Evolutionary conservation across 2,113 vertebrate species (phyloP), one percentile per base, ranked within the genome.

Genomic region (Uropsilus gracilis): DNA sequence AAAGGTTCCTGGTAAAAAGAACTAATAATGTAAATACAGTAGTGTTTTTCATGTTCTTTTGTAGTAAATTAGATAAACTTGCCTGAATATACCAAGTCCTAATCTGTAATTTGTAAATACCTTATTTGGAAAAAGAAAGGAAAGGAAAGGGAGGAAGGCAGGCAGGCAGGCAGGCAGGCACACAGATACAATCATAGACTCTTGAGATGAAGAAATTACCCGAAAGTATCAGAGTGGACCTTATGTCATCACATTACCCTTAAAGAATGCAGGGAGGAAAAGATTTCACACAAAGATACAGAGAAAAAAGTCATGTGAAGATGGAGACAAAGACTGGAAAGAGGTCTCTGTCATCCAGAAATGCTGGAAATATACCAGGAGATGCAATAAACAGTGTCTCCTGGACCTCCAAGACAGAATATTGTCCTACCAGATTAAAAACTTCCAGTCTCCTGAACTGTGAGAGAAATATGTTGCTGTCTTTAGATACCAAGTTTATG

Each of bases 331-430:
- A 44, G 17, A n/a, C n/a, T 18, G 14, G 24, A 37, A 3, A 13
- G 20, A 22, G 12, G 3, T 30, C 37, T 0, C 9, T 24, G 14
- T 2, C 42, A 37, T 8, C 18, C 10, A n/a, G 18, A 69, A 53
- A 77, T 5, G 1, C n/a, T 50, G 11, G 3, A 44, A 24, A 2
- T 2, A 30, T 61, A 46, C 1, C 32, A 32, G 34, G 64, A 24
- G n/a, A 28, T 5, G 30, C 34, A 53, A 72, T 24, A 34, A 9
- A 30, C 7, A 30, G 0, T 3, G 34, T 44, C 28, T 68, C 20
- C 28, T 14, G 75, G 16, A 66, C 4, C 42, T n/a, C 55, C 17
- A 13, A 17, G 20, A 55, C 4, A 63, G 5, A 69, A 61, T 17
- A 13, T 4, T 11, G 1, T 2, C 11, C 39, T 59, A 12, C 18